phyloP scores from a whole-genome alignment of 2,113 vertebrate genomes.

The Terrapene triunguis region DNA sequence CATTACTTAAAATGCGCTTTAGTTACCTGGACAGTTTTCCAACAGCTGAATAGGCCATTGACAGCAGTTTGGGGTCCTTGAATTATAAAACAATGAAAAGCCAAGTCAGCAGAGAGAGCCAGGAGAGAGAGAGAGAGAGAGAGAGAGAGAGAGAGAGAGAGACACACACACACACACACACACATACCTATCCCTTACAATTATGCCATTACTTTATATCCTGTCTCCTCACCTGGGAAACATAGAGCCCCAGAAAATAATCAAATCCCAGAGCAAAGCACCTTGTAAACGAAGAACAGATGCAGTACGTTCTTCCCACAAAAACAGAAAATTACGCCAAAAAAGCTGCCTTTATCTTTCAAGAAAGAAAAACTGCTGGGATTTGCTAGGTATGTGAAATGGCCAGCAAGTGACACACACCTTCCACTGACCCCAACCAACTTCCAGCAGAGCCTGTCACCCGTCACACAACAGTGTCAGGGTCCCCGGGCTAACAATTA shows the following conservation, averaged over 20 bases:
- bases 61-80: slow-evolving; percentile 95
- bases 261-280: background rate
- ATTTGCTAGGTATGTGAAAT: background rate
- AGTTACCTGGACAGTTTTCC: slow-evolving; percentile 97
- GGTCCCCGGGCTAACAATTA: background rate
- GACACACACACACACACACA: too few relatives aligned
- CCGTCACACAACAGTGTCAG: background rate
- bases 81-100: slow-evolving; percentile 64
- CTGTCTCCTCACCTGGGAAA: background rate
- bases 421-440: background rate
- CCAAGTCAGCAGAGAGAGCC: slow-evolving; percentile 59
- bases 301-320: background rate
- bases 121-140: background rate
- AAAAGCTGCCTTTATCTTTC: background rate
- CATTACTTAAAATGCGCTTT: slow-evolving; percentile 49
- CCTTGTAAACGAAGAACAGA: background rate
- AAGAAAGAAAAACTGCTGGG: background rate
- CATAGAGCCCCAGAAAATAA: background rate
- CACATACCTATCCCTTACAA: background rate
- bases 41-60: slow-evolving; percentile 96
- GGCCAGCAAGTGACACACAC: background rate
- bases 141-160: too few relatives aligned
- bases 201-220: background rate
- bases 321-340: background rate
- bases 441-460: background rate